These are phyloP conservation scores for Philopotamus ludificatus DNA, from an alignment of 1,140 invertebrate species.

Conservation along the genomic window DNA sequence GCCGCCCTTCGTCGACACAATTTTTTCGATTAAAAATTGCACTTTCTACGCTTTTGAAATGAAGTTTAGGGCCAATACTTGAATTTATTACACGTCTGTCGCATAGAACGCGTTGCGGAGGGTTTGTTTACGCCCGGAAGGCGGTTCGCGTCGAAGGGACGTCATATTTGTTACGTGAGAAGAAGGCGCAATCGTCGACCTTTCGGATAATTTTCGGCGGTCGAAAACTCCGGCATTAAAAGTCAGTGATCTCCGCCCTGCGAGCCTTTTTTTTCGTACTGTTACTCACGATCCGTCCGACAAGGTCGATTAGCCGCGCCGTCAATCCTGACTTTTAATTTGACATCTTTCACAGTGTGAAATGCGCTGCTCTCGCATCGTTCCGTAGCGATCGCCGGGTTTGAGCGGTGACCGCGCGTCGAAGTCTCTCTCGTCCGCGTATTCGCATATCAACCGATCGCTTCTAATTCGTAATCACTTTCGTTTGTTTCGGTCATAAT, in stretches of 20 bases:
- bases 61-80: too few relatives aligned
- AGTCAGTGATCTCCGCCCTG: slow-evolving; percentile 21
- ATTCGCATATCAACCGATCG: slow-evolving; percentile 2
- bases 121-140: slow-evolving; percentile 13
- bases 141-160: slow-evolving; percentile 8
- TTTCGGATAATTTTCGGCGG: slow-evolving; percentile 2
- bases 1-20: too few relatives aligned
- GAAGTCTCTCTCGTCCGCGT: not conserved
- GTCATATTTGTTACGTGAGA: not conserved
- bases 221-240: not conserved
- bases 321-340: slow-evolving; percentile 21
- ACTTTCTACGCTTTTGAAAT: too few relatives aligned
- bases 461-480: too few relatives aligned
- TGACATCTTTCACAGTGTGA: slow-evolving; percentile 14
- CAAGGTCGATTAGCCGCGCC: slow-evolving; percentile 26
- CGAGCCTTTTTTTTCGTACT: slow-evolving; percentile 18
- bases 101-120: slow-evolving; percentile 12
- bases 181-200: not conserved
- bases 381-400: too few relatives aligned
- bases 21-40: too few relatives aligned
- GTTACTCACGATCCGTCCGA: slow-evolving; percentile 19
- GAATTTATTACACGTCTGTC: too few relatives aligned
- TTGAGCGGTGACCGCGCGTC: not conserved
- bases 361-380: too few relatives aligned
- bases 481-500: too few relatives aligned